These are phyloP conservation scores for Tragelaphus imberbis DNA, from an alignment of 2,113 vertebrate genomes.

Conservation along the genomic window DNA sequence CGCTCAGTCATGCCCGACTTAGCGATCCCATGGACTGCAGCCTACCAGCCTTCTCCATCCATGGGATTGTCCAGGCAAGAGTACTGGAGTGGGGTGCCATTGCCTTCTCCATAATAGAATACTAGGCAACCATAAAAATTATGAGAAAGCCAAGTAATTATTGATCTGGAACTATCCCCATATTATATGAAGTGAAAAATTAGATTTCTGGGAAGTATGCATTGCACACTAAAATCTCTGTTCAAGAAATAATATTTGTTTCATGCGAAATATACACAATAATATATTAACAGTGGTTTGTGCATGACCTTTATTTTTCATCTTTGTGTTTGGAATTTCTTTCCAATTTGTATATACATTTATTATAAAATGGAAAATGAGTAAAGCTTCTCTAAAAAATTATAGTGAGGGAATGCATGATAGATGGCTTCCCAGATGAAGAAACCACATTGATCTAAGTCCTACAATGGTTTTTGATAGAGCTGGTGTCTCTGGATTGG, in stretches of 20 bases:
- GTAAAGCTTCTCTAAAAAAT: not conserved
- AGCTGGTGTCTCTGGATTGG: not conserved
- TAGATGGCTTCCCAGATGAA: not conserved
- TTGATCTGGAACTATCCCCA: not conserved
- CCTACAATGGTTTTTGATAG: not conserved
- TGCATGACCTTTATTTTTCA: conserved; percentile 4
- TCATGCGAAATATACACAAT: not conserved
- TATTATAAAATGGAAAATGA: not conserved
- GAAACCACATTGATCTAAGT: not conserved
- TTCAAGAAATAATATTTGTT: not conserved
- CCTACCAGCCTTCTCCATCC: no score
- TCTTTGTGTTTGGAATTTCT: not conserved
- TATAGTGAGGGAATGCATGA: not conserved
- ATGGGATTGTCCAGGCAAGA: no score
- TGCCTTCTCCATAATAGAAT: not conserved
- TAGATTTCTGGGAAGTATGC: not conserved
- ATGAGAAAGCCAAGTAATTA: not conserved
- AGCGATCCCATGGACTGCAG: no score
- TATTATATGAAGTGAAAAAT: not conserved
- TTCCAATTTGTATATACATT: not conserved
- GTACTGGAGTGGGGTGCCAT: no score
- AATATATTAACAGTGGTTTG: not conserved
- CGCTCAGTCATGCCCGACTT: no score
- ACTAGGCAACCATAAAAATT: not conserved
- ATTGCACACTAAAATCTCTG: not conserved